Evolutionary conservation across 2,113 vertebrate species (phyloP).

Genomic region (Saimiri boliviensis): DNA sequence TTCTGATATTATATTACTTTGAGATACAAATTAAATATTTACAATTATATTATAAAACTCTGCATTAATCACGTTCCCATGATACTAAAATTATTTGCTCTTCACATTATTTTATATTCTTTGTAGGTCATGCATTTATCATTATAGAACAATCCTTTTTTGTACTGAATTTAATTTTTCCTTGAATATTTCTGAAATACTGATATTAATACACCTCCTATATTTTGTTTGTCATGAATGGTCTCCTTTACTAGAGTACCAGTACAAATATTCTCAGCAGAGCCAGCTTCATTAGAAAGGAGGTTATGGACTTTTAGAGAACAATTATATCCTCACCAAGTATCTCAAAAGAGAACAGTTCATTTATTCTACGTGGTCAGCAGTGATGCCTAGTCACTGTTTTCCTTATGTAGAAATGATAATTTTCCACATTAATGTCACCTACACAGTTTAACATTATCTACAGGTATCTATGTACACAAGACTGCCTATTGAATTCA

Average conservation of each 20-base stretch:
- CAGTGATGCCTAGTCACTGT: background rate
- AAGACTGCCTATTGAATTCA: background rate
- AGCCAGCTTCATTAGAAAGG: background rate
- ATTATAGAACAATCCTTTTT: background rate
- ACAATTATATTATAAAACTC: background rate
- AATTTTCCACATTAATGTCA: background rate
- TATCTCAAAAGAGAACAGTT: background rate
- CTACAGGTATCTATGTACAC: background rate
- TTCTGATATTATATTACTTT: background rate
- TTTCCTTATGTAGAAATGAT: background rate
- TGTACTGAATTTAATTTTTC: background rate
- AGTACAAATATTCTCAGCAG: background rate
- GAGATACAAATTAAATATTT: background rate
- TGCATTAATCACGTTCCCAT: background rate
- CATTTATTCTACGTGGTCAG: background rate
- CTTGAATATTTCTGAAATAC: background rate
- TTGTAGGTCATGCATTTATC: background rate
- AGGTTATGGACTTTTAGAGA: background rate
- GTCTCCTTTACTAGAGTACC: background rate
- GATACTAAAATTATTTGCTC: background rate
- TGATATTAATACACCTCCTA: background rate
- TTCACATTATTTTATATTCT: background rate
- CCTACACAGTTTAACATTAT: accelerated
- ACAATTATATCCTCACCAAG: background rate
- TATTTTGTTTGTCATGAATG: background rate